Percentiles rank a stretch among this genome's conserved stretches.
Evolutionary conservation across 23 tunicate species (phyloP).

Genomic region (Phallusia fumigata): DNA sequence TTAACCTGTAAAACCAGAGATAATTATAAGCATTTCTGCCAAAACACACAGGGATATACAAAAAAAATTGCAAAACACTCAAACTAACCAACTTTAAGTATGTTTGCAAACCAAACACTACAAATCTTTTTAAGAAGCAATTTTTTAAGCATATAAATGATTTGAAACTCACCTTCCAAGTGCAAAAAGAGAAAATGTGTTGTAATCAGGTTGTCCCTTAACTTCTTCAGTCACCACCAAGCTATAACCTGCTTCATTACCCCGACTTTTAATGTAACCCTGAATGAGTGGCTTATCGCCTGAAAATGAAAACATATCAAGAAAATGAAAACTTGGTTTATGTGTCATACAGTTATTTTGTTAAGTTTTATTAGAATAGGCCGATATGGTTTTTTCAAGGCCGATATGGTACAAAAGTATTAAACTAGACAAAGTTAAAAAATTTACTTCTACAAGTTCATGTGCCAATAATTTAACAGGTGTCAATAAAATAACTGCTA

Average conservation of each 20-base stretch:
- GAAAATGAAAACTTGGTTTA: too few relatives aligned
- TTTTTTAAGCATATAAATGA: not conserved
- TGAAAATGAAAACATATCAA: not conserved
- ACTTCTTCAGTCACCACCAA: not conserved
- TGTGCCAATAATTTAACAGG: too few relatives aligned
- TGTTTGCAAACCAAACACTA: not conserved
- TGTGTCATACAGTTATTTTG: too few relatives aligned
- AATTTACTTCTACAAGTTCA: too few relatives aligned
- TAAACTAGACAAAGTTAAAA: too few relatives aligned
- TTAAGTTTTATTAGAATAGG: too few relatives aligned
- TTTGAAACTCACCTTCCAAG: not conserved
- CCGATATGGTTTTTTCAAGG: too few relatives aligned
- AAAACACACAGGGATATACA: too few relatives aligned
- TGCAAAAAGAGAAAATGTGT: not conserved
- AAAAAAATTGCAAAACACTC: not conserved
- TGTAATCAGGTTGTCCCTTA: not conserved
- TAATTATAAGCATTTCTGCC: too few relatives aligned
- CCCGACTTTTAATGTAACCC: not conserved
- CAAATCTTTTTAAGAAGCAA: not conserved
- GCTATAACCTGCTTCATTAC: not conserved
- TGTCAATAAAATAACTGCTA: too few relatives aligned
- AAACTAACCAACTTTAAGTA: not conserved
- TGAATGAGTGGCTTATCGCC: not conserved
- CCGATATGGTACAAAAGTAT: too few relatives aligned
- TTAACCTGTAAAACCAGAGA: constrained; percentile 4